A percentile compares a stretch with the other conserved stretches of the same genome.
Evolutionary conservation across 2,797 vertebrate species (phyloP).

Genomic region (Neopelma chrysocephalum): DNA sequence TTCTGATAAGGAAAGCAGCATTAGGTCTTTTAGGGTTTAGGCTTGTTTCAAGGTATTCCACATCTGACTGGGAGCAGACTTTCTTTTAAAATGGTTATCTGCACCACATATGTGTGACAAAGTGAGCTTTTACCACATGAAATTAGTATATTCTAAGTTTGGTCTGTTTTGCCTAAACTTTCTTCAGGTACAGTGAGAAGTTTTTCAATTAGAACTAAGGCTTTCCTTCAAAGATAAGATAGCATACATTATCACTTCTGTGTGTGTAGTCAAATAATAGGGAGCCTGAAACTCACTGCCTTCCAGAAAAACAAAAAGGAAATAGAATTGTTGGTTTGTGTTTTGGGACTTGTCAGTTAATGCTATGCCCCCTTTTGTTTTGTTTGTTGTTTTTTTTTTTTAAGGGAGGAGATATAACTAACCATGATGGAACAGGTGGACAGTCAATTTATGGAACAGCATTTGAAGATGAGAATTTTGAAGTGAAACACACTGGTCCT

Average conservation of each 20-base stretch:
- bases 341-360: neutral
- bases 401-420: conserved; percentile 94
- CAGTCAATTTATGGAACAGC: conserved; percentile 88
- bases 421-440: conserved; percentile 88
- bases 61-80: neutral
- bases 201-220: neutral
- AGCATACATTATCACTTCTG: neutral
- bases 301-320: neutral
- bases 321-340: neutral
- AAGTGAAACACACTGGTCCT: conserved; percentile 88
- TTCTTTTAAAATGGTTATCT: neutral
- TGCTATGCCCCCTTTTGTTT: neutral
- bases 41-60: neutral
- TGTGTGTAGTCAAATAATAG: neutral
- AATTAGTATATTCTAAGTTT: neutral
- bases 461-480: conserved; percentile 97
- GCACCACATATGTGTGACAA: neutral
- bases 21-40: neutral
- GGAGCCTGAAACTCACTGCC: neutral
- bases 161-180: neutral
- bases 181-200: neutral
- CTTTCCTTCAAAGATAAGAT: neutral
- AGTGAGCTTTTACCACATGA: neutral
- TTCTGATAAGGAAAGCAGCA: neutral
- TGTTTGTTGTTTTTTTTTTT: neutral